Evolutionary conservation across 2,888 invertebrate genomes (phyloP).

Genomic region (Stenurella melanura): DNA sequence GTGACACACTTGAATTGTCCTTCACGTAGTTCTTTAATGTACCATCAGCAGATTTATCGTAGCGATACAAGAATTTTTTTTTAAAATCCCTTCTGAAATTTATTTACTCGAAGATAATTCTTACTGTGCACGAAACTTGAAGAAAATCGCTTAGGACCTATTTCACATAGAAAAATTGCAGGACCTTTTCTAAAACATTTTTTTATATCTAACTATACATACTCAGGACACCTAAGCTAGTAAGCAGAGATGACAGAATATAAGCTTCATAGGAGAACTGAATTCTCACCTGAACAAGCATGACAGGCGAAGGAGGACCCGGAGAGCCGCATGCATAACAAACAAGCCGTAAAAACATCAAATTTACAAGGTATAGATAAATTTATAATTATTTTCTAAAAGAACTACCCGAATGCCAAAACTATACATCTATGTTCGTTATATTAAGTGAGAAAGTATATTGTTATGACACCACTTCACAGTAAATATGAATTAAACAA

Average conservation of each 20-base stretch:
- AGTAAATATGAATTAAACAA: too few species aligned
- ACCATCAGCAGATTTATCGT: too few species aligned
- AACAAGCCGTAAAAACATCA: constrained; percentile 71
- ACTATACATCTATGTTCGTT: background rate
- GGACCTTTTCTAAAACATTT: too few species aligned
- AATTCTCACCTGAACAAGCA: constrained; percentile 73
- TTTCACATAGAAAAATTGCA: too few species aligned
- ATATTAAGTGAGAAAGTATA: background rate
- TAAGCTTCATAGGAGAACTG: constrained; percentile 42
- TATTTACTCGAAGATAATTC: too few species aligned
- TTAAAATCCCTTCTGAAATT: too few species aligned
- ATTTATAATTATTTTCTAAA: background rate
- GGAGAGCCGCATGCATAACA: constrained; percentile 79
- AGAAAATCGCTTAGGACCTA: too few species aligned
- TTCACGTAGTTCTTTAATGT: too few species aligned
- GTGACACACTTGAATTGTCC: too few species aligned
- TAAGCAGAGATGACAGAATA: constrained; percentile 33
- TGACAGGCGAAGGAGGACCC: constrained; percentile 74
- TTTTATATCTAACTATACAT: background rate
- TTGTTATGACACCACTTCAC: background rate
- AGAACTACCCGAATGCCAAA: background rate
- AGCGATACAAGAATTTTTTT: too few species aligned
- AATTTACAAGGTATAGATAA: constrained; percentile 32
- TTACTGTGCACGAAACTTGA: too few species aligned
- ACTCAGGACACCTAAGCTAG: constrained; percentile 14